These are phyloP conservation scores for Enteromius trimaculatus DNA, from an alignment of 2,797 vertebrate species.

Conservation along the genomic window DNA sequence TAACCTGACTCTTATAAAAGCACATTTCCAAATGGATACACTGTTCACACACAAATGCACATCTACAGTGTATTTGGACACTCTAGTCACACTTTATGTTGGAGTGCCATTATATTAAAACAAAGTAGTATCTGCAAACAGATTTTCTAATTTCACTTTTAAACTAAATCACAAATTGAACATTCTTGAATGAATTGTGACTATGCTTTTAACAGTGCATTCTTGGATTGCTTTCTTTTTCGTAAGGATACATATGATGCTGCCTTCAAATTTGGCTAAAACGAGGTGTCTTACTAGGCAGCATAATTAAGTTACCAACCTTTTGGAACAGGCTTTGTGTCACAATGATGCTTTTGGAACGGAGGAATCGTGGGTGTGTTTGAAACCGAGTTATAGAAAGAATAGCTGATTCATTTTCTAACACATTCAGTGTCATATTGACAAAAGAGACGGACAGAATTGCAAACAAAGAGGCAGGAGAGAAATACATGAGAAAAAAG, in stretches of 20 bases:
- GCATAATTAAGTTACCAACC: slow-evolving; percentile 6
- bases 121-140: background rate
- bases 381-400: slow-evolving; percentile 2
- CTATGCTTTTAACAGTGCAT: background rate
- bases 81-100: background rate
- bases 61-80: background rate
- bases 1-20: slow-evolving; percentile 39
- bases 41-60: slow-evolving; percentile 12
- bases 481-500: slow-evolving; percentile 15
- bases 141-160: background rate
- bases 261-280: slow-evolving; percentile 2
- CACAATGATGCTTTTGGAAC: background rate
- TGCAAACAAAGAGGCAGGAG: slow-evolving; percentile 24
- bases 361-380: background rate
- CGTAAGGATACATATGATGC: background rate
- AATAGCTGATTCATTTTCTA: slow-evolving; percentile 5
- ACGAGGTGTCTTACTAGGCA: background rate
- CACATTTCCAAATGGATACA: background rate
- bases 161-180: background rate
- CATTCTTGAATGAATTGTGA: background rate
- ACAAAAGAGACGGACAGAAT: slow-evolving; percentile 20
- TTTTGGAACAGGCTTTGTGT: slow-evolving; percentile 15
- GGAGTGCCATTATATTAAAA: background rate
- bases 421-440: slow-evolving; percentile 28
- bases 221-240: background rate